These are phyloP conservation scores for Mesoligia furuncula DNA, from an alignment of 2,888 invertebrate species.

Conservation along the genomic window DNA sequence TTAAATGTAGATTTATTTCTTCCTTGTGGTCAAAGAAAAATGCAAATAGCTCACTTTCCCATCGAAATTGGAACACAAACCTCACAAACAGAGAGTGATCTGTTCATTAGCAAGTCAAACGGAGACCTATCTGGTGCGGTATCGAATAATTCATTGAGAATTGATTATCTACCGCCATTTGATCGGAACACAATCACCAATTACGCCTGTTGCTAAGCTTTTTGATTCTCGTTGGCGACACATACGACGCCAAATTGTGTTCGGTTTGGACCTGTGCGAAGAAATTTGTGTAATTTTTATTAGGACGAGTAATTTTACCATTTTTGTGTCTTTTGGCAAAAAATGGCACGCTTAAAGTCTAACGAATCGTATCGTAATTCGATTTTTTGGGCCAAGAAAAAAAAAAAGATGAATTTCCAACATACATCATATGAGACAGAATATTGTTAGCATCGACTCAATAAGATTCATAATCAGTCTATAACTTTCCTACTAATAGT, in stretches of 20 bases:
- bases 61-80: constrained; percentile 53
- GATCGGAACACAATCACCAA: constrained; percentile 37
- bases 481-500: too few relatives aligned
- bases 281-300: neutral
- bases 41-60: constrained; percentile 50
- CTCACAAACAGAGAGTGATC: constrained; percentile 60
- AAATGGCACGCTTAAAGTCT: neutral
- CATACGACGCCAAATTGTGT: constrained; percentile 9
- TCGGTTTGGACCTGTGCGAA: constrained; percentile 4
- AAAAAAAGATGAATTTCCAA: neutral
- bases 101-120: constrained; percentile 73
- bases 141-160: constrained; percentile 64
- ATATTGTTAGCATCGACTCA: neutral
- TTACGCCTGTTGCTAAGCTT: constrained; percentile 27
- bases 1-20: neutral
- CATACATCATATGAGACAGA: constrained; percentile 6
- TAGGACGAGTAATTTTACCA: neutral
- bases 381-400: neutral
- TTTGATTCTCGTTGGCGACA: constrained; percentile 11
- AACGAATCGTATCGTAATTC: constrained; percentile 38
- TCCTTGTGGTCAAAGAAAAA: constrained; percentile 17
- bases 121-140: constrained; percentile 38
- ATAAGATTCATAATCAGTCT: too few relatives aligned
- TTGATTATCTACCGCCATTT: constrained; percentile 62
- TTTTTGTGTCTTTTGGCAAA: neutral